Conservation (phyloP, 2,797 vertebrate genomes). For the Sebastes kiyomatsui region DNA sequence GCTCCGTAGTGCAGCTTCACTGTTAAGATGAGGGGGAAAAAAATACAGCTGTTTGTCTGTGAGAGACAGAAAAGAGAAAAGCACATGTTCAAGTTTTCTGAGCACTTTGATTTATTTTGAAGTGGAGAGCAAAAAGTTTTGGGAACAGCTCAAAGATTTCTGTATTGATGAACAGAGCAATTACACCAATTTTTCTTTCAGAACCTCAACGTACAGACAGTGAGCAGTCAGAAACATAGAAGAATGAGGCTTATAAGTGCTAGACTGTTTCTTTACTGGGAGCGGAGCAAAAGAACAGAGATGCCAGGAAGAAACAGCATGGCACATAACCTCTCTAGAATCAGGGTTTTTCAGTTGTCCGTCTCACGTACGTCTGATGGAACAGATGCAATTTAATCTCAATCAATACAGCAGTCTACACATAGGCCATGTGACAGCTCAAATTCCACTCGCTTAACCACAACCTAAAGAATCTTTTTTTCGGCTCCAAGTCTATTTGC, state of each 20-base stretch:
- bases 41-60: constrained; percentile 2
- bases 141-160: constrained; percentile 44
- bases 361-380: not conserved
- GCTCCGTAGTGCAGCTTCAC: constrained; percentile 28
- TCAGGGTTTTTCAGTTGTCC: not conserved
- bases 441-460: not conserved
- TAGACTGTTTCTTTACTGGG: not conserved
- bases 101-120: constrained; percentile 7
- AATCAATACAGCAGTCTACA: not conserved
- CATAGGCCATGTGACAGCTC: not conserved
- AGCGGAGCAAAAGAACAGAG: not conserved
- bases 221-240: not conserved
- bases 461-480: not conserved
- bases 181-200: constrained; percentile 27
- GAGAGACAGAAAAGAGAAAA: not conserved
- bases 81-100: not conserved
- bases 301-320: not conserved
- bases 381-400: not conserved
- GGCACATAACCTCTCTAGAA: not conserved
- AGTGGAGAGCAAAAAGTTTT: constrained; percentile 27
- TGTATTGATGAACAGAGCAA: constrained; percentile 32
- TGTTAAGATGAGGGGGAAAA: not conserved
- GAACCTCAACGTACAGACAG: not conserved
- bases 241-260: not conserved
- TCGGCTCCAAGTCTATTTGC: not conserved